phyloP scores from a whole-genome alignment of 2,888 invertebrate genomes.

The Nasonia oneida region DNA sequence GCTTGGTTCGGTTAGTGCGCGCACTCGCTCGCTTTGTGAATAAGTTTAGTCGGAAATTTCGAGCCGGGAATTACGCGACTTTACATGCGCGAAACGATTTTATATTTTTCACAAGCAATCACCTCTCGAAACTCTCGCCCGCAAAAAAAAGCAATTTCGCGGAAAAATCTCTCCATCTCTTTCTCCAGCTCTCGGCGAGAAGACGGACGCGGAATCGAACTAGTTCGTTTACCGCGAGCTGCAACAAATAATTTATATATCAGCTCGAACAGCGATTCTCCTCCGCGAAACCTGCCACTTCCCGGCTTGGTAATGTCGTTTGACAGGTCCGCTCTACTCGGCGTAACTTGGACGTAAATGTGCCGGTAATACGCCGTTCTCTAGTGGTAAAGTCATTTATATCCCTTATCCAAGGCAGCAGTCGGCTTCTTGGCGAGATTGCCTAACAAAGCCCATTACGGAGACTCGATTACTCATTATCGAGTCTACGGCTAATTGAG shows the following conservation, averaged over 20 bases:
- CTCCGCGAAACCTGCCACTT: conserved; percentile 6
- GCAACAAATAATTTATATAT: conserved; percentile 69
- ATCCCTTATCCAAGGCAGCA: conserved; percentile 50
- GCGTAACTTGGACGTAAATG: conserved; percentile 59
- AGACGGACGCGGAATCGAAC: not conserved
- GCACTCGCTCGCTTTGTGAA: too few relatives aligned
- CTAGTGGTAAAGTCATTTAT: conserved; percentile 57
- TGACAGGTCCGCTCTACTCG: conserved; percentile 60
- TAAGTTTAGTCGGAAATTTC: too few relatives aligned
- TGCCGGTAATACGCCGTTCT: conserved; percentile 39
- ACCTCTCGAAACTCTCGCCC: not conserved
- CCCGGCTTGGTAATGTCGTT: conserved; percentile 67
- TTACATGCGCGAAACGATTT: not conserved
- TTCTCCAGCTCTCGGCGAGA: not conserved
- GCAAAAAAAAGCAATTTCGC: conserved; percentile 16
- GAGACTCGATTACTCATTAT: conserved; percentile 58
- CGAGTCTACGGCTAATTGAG: conserved; percentile 39
- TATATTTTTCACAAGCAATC: conserved; percentile 22
- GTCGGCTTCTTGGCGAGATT: conserved; percentile 24
- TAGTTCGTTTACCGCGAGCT: conserved; percentile 19
- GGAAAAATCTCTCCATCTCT: not conserved
- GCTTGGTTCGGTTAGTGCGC: too few relatives aligned
- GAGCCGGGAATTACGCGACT: too few relatives aligned
- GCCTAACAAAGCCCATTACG: conserved; percentile 41
- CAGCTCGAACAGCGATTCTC: conserved; percentile 58